These are phyloP conservation scores for Dyspetes luteomarginatus DNA, from an alignment of 2,888 invertebrate genomes.

Conservation along the genomic window DNA sequence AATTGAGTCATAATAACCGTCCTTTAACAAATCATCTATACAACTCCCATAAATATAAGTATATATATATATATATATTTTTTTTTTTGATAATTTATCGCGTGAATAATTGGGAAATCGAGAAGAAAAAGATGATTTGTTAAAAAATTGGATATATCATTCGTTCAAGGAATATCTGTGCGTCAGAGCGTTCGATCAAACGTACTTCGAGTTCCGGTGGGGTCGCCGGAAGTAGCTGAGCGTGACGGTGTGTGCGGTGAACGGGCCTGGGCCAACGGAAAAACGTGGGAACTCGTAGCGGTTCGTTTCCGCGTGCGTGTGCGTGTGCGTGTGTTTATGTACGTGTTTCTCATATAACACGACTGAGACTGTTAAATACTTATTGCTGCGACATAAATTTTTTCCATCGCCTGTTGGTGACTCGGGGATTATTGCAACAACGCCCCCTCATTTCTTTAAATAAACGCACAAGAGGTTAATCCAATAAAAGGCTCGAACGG, in stretches of 20 bases:
- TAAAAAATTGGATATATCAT: constrained; percentile 8
- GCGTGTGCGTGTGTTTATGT: neutral
- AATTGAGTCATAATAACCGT: no score
- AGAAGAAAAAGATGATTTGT: neutral
- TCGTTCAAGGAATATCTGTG: constrained; percentile 12
- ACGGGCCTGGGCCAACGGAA: constrained; percentile 78
- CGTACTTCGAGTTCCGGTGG: constrained; percentile 81
- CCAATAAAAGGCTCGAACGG: constrained; percentile 36
- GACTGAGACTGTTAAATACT: constrained; percentile 1
- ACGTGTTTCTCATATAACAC: neutral
- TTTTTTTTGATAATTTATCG: no score
- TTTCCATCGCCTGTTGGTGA: neutral
- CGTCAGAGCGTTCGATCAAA: constrained; percentile 70
- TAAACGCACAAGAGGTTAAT: constrained; percentile 38
- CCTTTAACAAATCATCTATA: no score
- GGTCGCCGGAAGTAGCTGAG: constrained; percentile 80
- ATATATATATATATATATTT: no score
- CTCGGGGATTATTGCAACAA: constrained; percentile 14
- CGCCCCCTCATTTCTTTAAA: constrained; percentile 17
- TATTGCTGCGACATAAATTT: neutral
- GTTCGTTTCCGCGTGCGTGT: constrained; percentile 23
- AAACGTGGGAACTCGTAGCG: constrained; percentile 81
- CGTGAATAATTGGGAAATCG: no score
- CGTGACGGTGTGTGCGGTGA: constrained; percentile 74
- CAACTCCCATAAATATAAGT: no score